Conservation (phyloP, 2,113 vertebrate genomes). For the Cynoglossus semilaevis region DNA sequence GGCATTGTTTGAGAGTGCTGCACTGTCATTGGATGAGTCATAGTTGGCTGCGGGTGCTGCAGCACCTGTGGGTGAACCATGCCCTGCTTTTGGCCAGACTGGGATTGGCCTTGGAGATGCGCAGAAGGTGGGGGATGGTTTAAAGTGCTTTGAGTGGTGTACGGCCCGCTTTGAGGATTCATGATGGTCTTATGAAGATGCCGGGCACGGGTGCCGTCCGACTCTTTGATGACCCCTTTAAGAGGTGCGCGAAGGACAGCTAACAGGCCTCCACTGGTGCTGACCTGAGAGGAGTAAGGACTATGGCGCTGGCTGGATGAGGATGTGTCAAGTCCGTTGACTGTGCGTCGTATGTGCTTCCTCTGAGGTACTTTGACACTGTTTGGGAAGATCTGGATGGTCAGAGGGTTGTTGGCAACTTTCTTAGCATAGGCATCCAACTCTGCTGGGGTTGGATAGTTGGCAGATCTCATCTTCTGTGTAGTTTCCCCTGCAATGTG, state of each 20-base stretch:
- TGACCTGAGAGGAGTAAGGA: constrained; percentile 91
- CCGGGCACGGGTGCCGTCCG: constrained; percentile 83
- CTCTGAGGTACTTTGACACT: constrained; percentile 98
- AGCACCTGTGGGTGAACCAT: constrained; percentile 56
- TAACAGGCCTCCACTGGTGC: constrained; percentile 88
- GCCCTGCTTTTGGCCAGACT: constrained; percentile 60
- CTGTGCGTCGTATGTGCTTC: constrained; percentile 96
- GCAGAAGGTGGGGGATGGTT: constrained; percentile 79
- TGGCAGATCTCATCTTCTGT: constrained; percentile 99
- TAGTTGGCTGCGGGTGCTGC: constrained; percentile 42
- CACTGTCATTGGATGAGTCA: constrained; percentile 48
- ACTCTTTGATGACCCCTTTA: constrained; percentile 90
- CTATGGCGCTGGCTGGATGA: constrained; percentile 89
- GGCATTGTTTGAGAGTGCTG: constrained; percentile 53
- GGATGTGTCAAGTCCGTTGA: constrained; percentile 96
- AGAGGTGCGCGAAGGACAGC: constrained; percentile 89
- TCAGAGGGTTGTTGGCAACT: constrained; percentile 96
- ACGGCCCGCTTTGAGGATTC: constrained; percentile 87
- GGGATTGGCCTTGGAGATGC: constrained; percentile 78
- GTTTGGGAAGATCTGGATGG: constrained; percentile 98
- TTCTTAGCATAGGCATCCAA: constrained; percentile 99
- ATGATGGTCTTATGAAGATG: constrained; percentile 87
- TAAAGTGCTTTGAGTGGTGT: constrained; percentile 96
- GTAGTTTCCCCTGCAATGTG: constrained; percentile 94
- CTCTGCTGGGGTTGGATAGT: constrained; percentile 98